Percentiles rank a stretch among this genome's conserved stretches.
Conservation (phyloP, 35 echinoderm and acorn worm species). For the Stichopus chloronotus region DNA sequence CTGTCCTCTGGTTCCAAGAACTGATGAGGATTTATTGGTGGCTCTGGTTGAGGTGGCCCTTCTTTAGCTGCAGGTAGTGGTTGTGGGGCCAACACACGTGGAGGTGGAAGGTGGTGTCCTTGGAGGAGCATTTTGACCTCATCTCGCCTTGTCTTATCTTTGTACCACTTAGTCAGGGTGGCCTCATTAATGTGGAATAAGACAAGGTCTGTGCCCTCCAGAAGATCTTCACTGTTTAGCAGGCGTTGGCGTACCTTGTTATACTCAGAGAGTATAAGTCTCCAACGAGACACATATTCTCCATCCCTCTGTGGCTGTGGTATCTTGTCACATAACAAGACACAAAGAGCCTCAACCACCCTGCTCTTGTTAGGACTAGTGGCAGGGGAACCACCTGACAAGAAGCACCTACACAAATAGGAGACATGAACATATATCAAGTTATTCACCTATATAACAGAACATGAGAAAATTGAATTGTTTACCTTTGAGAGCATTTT, state of each 20-base stretch:
- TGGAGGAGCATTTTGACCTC: background rate
- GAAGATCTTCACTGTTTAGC: background rate
- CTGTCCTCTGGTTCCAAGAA: constrained; percentile 11
- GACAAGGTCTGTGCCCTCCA: constrained; percentile 10
- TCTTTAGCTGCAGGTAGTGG: background rate
- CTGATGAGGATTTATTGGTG: background rate
- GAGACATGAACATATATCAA: background rate
- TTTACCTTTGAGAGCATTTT: no score
- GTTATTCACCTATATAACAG: background rate
- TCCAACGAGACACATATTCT: background rate
- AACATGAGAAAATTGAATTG: no score
- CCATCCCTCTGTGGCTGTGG: background rate
- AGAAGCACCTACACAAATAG: constrained; percentile 25
- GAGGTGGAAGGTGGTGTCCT: background rate
- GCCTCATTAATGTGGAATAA: constrained; percentile 12
- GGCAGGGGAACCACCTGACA: constrained; percentile 13
- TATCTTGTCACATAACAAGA: background rate
- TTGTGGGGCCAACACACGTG: background rate
- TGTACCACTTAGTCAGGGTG: constrained; percentile 1
- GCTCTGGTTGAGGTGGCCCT: background rate
- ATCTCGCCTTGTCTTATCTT: background rate
- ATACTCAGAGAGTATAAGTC: constrained; percentile 12
- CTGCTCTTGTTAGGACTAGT: background rate
- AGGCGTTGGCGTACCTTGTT: constrained; percentile 5
- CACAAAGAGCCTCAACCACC: constrained; percentile 11